Conservation (phyloP, 2,888 invertebrate genomes). For the Heliconius sara region DNA sequence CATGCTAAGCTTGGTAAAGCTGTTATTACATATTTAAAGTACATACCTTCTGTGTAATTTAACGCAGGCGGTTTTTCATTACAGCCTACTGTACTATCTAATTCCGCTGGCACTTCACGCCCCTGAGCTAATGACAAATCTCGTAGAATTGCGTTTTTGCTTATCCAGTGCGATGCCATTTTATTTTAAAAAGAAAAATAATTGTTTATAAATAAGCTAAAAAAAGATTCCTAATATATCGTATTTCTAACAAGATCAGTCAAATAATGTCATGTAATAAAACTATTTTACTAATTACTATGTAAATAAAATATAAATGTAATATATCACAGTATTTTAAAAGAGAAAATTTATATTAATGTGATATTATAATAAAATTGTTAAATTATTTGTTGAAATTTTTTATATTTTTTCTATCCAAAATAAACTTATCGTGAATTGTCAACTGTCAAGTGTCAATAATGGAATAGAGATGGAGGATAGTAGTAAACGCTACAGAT, state of each 20-base stretch:
- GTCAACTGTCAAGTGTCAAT: too few relatives aligned
- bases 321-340: not conserved
- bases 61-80: constrained; percentile 55
- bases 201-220: too few relatives aligned
- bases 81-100: constrained; percentile 50
- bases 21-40: not conserved
- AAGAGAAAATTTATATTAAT: too few relatives aligned
- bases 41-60: constrained; percentile 58
- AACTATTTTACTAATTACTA: not conserved
- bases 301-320: not conserved
- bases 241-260: not conserved
- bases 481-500: too few relatives aligned
- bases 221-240: not conserved
- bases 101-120: constrained; percentile 57
- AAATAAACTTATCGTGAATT: too few relatives aligned
- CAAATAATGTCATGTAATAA: not conserved
- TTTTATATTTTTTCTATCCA: too few relatives aligned
- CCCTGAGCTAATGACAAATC: constrained; percentile 67
- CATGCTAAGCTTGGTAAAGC: not conserved
- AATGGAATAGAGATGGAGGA: too few relatives aligned
- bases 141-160: constrained; percentile 57
- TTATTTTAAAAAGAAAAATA: not conserved
- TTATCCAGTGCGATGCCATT: constrained; percentile 56
- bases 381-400: too few relatives aligned
- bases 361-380: too few relatives aligned